These are phyloP conservation scores for Erebia epiphron DNA, from an alignment of 2,888 invertebrate species.

Conservation along the genomic window DNA sequence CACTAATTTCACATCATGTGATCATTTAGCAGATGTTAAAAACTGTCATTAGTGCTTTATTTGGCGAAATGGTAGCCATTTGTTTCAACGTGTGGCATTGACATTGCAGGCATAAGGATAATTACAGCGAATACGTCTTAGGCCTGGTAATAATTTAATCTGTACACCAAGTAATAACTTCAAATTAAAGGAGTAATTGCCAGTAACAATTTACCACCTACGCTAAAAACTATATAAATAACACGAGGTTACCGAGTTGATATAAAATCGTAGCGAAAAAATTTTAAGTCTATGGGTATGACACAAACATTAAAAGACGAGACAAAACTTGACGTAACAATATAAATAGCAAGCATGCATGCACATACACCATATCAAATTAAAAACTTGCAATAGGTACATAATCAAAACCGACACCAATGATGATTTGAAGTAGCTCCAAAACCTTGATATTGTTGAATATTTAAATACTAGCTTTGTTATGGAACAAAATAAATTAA, in stretches of 20 bases:
- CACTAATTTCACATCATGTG: slow-evolving; percentile 27
- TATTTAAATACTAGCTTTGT: slow-evolving; percentile 55
- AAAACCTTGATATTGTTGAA: slow-evolving; percentile 61
- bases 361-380: slow-evolving; percentile 66
- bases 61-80: slow-evolving; percentile 36
- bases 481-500: slow-evolving; percentile 18
- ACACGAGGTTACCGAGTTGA: not conserved
- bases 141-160: slow-evolving; percentile 32
- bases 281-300: slow-evolving; percentile 49
- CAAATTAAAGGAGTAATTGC: not conserved
- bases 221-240: not conserved
- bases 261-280: too few species aligned
- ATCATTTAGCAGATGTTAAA: slow-evolving; percentile 36
- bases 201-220: slow-evolving; percentile 12
- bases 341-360: slow-evolving; percentile 73
- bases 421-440: slow-evolving; percentile 54
- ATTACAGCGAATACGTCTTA: slow-evolving; percentile 47
- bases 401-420: slow-evolving; percentile 51
- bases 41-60: slow-evolving; percentile 40
- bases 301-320: slow-evolving; percentile 50
- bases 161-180: not conserved
- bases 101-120: slow-evolving; percentile 55
- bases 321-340: slow-evolving; percentile 38
- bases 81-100: slow-evolving; percentile 46
- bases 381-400: slow-evolving; percentile 45